Percentiles rank a stretch among this genome's conserved stretches.
These are phyloP conservation scores for Elgaria multicarinata DNA, from an alignment of 2,113 vertebrate species.

Conservation along the genomic window DNA sequence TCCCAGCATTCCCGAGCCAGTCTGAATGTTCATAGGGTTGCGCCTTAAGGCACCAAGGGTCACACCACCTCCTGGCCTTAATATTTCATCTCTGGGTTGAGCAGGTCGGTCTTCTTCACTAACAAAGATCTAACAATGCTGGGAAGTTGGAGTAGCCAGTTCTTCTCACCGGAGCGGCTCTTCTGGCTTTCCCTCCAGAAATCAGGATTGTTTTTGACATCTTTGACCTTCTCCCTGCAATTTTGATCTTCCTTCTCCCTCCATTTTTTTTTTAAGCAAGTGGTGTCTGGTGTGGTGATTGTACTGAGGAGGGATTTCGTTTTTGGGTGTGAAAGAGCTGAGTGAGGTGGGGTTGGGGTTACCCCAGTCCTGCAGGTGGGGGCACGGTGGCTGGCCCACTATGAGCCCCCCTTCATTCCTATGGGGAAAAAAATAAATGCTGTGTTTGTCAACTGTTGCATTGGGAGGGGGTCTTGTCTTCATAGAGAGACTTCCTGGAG, in stretches of 20 bases:
- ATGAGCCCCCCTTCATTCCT: no score
- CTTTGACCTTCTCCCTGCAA: not conserved
- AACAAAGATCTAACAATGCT: not conserved
- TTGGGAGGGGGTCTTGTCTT: not conserved
- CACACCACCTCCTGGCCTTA: not conserved
- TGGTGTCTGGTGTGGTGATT: not conserved
- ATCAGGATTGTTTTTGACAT: not conserved
- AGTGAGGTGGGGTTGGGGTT: not conserved
- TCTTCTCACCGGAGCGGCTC: not conserved
- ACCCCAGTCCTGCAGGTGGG: not conserved
- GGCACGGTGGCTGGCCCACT: not conserved
- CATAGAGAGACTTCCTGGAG: not conserved
- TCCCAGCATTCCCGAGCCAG: no score
- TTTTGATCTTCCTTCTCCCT: not conserved
- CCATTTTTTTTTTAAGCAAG: not conserved
- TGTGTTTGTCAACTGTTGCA: not conserved
- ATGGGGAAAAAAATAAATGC: not conserved
- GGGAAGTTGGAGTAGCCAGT: not conserved
- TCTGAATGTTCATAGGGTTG: no score
- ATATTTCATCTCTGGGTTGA: not conserved
- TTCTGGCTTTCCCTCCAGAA: not conserved
- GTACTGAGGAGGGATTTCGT: not conserved
- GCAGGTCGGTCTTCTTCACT: not conserved
- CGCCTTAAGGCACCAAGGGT: not conserved
- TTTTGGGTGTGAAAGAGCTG: not conserved